Conservation (phyloP, 2,888 invertebrate genomes). For the Diplazon laetatorius region DNA sequence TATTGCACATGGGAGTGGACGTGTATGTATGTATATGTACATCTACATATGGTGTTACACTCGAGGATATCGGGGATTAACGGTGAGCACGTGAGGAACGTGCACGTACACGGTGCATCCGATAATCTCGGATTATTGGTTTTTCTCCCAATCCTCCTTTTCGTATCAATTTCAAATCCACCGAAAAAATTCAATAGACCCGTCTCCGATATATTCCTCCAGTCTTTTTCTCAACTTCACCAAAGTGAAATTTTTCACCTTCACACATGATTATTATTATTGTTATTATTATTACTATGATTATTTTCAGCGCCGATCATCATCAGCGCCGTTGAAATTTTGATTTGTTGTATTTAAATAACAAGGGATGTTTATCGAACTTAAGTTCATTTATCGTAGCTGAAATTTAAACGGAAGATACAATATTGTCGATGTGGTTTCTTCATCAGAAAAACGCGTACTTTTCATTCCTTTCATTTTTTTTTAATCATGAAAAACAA, state of each 20-base stretch:
- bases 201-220: background rate
- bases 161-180: conserved; percentile 3
- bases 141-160: conserved; percentile 27
- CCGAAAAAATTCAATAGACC: conserved; percentile 10
- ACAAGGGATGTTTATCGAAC: no score
- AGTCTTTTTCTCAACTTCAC: background rate
- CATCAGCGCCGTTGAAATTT: no score
- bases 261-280: conserved; percentile 1
- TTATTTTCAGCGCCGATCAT: no score
- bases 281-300: no score
- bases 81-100: conserved; percentile 57
- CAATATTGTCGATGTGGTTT: no score
- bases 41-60: conserved; percentile 4
- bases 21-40: conserved; percentile 2
- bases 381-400: no score
- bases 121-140: conserved; percentile 62
- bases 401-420: no score
- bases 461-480: no score
- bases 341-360: no score
- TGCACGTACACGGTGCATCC: conserved; percentile 45
- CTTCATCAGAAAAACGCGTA: no score
- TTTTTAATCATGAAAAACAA: no score
- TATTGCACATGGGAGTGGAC: no score
- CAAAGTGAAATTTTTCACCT: background rate
- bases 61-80: conserved; percentile 61